Evolutionary conservation across 2,113 vertebrate genomes (phyloP).

Genomic region (Corythaeola cristata): DNA sequence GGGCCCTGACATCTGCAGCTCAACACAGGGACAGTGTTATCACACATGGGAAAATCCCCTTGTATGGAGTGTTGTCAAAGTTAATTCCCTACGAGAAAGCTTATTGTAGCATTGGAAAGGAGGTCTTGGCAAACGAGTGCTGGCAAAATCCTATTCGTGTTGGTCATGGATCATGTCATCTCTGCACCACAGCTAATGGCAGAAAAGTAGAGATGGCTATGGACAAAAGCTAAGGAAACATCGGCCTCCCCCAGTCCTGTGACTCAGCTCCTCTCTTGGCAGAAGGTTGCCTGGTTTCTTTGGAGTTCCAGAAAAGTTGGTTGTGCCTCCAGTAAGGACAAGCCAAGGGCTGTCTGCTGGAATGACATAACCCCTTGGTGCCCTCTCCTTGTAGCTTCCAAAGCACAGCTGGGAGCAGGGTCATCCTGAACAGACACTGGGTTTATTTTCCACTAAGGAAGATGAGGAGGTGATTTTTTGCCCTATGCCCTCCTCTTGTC

Average conservation of each 20-base stretch:
- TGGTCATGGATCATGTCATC: accelerated
- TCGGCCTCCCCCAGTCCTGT: not conserved
- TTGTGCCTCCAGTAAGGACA: not conserved
- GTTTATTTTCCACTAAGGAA: not conserved
- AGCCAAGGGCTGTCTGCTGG: not conserved
- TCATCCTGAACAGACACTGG: not conserved
- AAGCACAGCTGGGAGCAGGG: not conserved
- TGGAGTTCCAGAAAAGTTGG: not conserved
- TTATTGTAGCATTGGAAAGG: not conserved
- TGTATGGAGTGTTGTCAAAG: not conserved
- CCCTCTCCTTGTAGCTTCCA: not conserved
- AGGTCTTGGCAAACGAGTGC: not conserved
- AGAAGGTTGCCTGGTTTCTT: not conserved
- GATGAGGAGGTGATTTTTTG: not conserved
- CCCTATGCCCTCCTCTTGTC: not conserved
- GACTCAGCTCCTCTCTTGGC: not conserved
- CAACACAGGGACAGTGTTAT: not conserved
- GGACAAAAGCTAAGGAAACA: not conserved
- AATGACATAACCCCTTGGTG: not conserved
- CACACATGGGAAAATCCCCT: not conserved
- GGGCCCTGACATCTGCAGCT: not conserved
- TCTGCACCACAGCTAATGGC: not conserved
- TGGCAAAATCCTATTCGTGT: accelerated
- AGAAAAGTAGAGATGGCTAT: not conserved
- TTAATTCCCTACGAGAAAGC: not conserved